phyloP scores from a whole-genome alignment of 2,888 invertebrate genomes.

The Metalampra italica region DNA sequence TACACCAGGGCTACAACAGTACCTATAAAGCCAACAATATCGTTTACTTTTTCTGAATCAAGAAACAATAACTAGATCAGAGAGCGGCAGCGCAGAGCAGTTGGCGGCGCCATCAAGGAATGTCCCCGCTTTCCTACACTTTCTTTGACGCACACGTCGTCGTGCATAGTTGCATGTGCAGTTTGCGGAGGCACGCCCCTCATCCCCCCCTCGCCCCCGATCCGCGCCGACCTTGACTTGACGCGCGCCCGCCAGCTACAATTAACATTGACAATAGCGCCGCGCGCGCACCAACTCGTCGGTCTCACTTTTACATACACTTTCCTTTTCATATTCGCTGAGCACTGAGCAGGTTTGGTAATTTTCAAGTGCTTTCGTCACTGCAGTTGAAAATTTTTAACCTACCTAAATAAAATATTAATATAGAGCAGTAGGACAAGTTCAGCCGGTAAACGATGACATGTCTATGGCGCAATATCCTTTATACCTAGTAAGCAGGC shows the following conservation, averaged over 20 bases:
- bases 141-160: constrained; percentile 49
- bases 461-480: too few relatives aligned
- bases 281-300: constrained; percentile 50
- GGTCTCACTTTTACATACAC: constrained; percentile 29
- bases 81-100: constrained; percentile 28
- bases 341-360: background rate
- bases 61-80: constrained; percentile 26
- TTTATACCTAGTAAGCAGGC: too few relatives aligned
- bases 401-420: too few relatives aligned
- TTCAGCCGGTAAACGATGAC: too few relatives aligned
- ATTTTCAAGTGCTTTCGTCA: too few relatives aligned
- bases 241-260: constrained; percentile 53
- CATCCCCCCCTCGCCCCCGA: constrained; percentile 47
- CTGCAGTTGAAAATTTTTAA: too few relatives aligned
- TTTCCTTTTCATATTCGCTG: constrained; percentile 40
- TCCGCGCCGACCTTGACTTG: constrained; percentile 67
- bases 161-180: constrained; percentile 51
- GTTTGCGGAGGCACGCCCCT: constrained; percentile 35
- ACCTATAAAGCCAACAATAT: too few relatives aligned
- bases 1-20: too few relatives aligned
- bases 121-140: constrained; percentile 70
- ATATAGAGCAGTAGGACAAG: too few relatives aligned
- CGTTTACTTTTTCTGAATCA: too few relatives aligned
- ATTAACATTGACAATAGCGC: constrained; percentile 67
- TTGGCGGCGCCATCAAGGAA: constrained; percentile 51